Evolutionary conservation across 2,888 invertebrate genomes (phyloP).

Genomic region (Charanyca ferruginea): DNA sequence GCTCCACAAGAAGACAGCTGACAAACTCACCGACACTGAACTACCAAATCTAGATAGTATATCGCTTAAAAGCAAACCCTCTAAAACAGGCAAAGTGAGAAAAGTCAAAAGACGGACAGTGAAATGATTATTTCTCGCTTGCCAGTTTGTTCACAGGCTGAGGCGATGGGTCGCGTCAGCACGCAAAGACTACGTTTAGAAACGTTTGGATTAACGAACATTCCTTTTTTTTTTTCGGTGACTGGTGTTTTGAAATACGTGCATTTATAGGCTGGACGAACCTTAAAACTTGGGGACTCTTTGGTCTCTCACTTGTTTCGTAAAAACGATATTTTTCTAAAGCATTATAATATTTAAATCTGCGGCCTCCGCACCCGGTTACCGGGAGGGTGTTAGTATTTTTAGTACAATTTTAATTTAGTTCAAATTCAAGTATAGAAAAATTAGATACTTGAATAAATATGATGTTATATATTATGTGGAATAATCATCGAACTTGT

Average conservation of each 20-base stretch:
- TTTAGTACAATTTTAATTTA: conserved; percentile 88
- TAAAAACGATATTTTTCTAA: conserved; percentile 78
- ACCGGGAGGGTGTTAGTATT: conserved; percentile 77
- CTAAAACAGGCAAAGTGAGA: conserved; percentile 82
- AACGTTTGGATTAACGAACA: conserved; percentile 69
- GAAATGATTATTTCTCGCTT: conserved; percentile 88
- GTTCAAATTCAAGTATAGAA: conserved; percentile 81
- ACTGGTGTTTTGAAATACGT: conserved; percentile 78
- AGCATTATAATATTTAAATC: conserved; percentile 67
- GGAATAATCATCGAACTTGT: conserved; percentile 72
- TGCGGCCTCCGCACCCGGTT: conserved; percentile 70
- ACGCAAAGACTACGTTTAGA: conserved; percentile 64
- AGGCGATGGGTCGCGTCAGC: conserved; percentile 70
- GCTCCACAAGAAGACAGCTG: conserved; percentile 51
- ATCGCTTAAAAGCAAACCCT: conserved; percentile 79
- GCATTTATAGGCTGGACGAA: conserved; percentile 76
- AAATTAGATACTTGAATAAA: conserved; percentile 75
- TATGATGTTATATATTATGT: conserved; percentile 68
- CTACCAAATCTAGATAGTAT: conserved; percentile 83
- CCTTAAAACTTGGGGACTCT: conserved; percentile 62
- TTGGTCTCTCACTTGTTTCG: conserved; percentile 58
- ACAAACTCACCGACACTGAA: conserved; percentile 73
- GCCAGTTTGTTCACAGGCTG: conserved; percentile 86
- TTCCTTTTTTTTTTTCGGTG: conserved; percentile 80
- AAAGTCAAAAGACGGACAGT: conserved; percentile 82